Evolutionary conservation across 2,888 invertebrate genomes (phyloP), one percentile per base, ranked within the genome.

Genomic region (Leptarthrus brevirostris): DNA sequence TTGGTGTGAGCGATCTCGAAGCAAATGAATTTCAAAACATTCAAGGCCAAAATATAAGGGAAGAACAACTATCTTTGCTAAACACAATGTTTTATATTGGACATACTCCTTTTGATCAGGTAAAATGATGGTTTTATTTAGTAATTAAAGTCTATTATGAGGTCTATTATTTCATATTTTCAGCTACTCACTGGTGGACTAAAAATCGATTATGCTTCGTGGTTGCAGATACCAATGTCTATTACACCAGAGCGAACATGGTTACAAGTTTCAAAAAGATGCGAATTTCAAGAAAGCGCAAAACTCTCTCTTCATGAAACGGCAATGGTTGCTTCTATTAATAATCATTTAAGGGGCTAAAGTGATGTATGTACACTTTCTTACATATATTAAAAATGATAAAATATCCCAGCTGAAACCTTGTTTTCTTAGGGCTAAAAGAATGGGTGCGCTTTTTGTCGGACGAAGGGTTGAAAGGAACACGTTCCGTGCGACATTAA

Each of bases 51-150:
- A 83, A 82, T 66, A 82, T 84, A 2, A 79, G 79, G 54, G 82
- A 83, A 76, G 79, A 79, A 12, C 80, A 82, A 47, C 86, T 88
- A 0, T 88, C 90, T 0, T 84, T 94, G 10, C 83, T 93, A 0
- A 90, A 92, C 80, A 89, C 89, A 5, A 93, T 94, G 93, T 94
- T 94, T 80, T 92, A 92, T 80, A 93, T 94, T 74, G 93, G 92
- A 10, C 87, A 89, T 75, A 86, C 87, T 16, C 89, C 90, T 0
- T 94, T 94, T 81, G 93, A 94, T 85, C 92, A 93, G 88, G 92
- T 92, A 79, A n/a, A n/a, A n/a, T n/a, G 12, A 24, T 8, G 3
- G 4, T 30, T 40, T n/a, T n/a, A n/a, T n/a, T n/a, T n/a, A n/a
- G n/a, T n/a, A n/a, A n/a, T n/a, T n/a, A 56, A 53, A 24, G 12